phyloP scores from a whole-genome alignment of 1,140 invertebrate species.

The Atta texana region DNA sequence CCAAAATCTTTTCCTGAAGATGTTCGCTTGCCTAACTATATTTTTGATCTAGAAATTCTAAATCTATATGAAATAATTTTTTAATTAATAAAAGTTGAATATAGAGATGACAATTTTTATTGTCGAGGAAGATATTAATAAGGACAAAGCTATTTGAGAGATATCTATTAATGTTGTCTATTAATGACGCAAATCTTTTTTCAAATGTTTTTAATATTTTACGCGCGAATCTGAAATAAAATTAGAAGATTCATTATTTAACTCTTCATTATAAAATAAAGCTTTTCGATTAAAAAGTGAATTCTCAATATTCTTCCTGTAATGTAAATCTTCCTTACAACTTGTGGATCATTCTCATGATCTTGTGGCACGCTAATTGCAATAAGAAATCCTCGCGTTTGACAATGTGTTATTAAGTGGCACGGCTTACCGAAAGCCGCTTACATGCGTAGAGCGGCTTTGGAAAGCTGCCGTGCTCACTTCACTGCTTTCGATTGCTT shows the following conservation, averaged over 20 bases:
- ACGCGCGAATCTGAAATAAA: neutral
- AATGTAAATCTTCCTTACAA: neutral
- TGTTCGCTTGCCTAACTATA: too few species aligned
- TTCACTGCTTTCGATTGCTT: neutral
- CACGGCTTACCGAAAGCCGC: conserved; percentile 40
- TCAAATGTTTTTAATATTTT: neutral
- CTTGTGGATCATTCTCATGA: neutral
- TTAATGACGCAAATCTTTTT: neutral
- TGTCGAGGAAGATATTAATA: neutral
- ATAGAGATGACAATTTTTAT: neutral
- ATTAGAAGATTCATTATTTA: neutral
- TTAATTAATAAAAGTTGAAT: neutral
- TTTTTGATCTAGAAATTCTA: too few species aligned
- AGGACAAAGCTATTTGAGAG: neutral
- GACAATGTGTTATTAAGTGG: conserved; percentile 44
- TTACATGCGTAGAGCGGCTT: conserved; percentile 35
- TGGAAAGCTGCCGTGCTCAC: neutral
- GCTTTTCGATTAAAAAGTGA: neutral
- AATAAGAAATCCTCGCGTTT: conserved; percentile 42
- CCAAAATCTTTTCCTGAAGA: too few species aligned
- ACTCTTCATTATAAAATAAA: neutral
- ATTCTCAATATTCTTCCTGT: too few species aligned
- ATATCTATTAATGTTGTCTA: neutral
- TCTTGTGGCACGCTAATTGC: neutral
- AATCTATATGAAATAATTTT: neutral